Evolutionary conservation across 2,888 invertebrate genomes (phyloP).

Genomic region (Sinotaia quadrata): DNA sequence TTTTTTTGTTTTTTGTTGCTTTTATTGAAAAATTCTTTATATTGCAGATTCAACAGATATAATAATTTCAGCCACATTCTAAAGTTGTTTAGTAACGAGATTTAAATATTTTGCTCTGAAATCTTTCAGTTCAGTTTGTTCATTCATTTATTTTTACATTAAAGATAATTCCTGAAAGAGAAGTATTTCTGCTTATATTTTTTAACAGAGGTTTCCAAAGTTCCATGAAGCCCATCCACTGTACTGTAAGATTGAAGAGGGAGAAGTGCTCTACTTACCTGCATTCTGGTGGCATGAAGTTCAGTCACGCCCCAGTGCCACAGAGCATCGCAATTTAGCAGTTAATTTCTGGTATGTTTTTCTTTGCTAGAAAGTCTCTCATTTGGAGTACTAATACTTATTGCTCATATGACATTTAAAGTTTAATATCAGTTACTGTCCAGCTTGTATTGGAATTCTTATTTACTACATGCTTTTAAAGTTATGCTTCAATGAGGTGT

Average conservation of each 20-base stretch:
- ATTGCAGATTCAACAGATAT: too few relatives aligned
- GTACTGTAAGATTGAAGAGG: constrained; percentile 66
- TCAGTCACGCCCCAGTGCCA: constrained; percentile 61
- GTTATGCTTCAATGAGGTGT: neutral
- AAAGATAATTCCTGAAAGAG: too few relatives aligned
- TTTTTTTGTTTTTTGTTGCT: too few relatives aligned
- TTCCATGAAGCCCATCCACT: constrained; percentile 60
- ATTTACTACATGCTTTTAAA: neutral
- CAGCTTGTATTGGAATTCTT: neutral
- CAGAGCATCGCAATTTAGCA: constrained; percentile 64
- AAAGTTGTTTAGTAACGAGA: too few relatives aligned
- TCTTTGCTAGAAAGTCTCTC: neutral
- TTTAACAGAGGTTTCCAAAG: constrained; percentile 64
- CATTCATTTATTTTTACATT: too few relatives aligned
- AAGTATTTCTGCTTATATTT: neutral
- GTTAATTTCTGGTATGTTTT: constrained; percentile 65
- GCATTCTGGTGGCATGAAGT: constrained; percentile 72
- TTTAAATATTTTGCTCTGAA: too few relatives aligned
- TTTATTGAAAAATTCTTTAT: too few relatives aligned
- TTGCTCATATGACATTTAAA: neutral
- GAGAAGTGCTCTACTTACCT: constrained; percentile 69
- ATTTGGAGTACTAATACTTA: too few relatives aligned
- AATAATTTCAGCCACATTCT: too few relatives aligned
- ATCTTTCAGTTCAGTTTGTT: too few relatives aligned
- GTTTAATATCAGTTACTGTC: neutral